Base-by-base conservation (phyloP, 1,140 invertebrate genomes). In the Drosophila takahashii region DNA sequence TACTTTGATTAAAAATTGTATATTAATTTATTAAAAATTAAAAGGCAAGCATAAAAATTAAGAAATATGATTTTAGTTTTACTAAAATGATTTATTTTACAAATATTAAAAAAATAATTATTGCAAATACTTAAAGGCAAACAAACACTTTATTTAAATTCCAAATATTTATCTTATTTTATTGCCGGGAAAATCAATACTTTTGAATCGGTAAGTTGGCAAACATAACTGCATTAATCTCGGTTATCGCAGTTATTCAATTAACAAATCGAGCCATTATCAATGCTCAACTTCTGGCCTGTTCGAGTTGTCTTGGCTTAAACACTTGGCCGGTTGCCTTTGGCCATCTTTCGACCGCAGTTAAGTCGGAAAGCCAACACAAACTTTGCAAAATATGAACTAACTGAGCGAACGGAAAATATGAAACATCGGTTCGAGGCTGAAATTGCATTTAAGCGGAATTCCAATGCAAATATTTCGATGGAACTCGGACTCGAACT, bases 381-480 rank as follows among this genome's bases (percentile, higher is more conserved):
- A 22, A 6, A 1, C n/a, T 1, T 7, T 3, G 3, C 7, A 2
- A 32, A 29, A 50, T 22, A 44, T 48, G 47, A 1, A 27, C 44
- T 22, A 22, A 22, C 22, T 22, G 22, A 22, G 22, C 22, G 22
- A 22, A 22, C 22, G 22, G 16, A 22, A 15, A 54, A 27, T 51
- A 56, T 15, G 9, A 3, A n/a, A 36, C 15, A 16, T 45, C 13
- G 13, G 7, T 15, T 29, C 15, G 27, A 9, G 32, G 8, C 37
- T 32, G 8, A 9, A 29, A 27, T 18, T 52, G 27, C 36, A 52
- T 65, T 66, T 36, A 18, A 65, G 54, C 26, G 42, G 26, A 69
- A 59, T 52, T 45, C 41, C 8, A 45, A 26, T 65, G 47, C 39
- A 69, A 51, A 65, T 61, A 61, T 42, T 51, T 13, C 22, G 39